Percentiles rank a stretch among this genome's conserved stretches.
Evolutionary conservation across 1,140 invertebrate genomes (phyloP).

Genomic region (Vollenhovia emeryi): DNA sequence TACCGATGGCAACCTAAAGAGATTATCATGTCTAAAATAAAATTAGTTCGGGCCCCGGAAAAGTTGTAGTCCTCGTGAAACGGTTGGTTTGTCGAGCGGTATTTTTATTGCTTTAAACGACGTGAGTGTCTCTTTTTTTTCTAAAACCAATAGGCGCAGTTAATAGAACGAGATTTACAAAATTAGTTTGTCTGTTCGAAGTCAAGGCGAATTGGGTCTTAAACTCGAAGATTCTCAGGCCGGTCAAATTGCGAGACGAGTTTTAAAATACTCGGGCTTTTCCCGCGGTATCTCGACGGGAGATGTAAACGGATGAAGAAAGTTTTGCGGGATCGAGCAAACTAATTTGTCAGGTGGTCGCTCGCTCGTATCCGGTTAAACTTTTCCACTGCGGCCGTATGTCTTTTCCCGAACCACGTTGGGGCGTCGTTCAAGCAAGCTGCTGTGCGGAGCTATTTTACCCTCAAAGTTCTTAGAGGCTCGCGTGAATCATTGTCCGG

Average conservation of each 20-base stretch:
- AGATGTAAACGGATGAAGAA: conserved; percentile 58
- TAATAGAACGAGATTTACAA: background rate
- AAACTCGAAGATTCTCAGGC: background rate
- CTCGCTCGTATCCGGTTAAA: conserved; percentile 53
- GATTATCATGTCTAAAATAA: too few species aligned
- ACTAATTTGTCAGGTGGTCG: conserved; percentile 55
- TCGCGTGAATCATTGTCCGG: conserved; percentile 58
- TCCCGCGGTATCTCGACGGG: conserved; percentile 8
- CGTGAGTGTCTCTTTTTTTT: background rate
- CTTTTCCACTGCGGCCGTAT: conserved; percentile 42
- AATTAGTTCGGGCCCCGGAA: background rate
- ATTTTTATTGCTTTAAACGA: background rate
- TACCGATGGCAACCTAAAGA: too few species aligned
- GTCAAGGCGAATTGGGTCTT: background rate
- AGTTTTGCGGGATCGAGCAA: conserved; percentile 40
- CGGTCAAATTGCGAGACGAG: background rate
- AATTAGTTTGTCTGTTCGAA: background rate
- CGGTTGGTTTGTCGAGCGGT: background rate
- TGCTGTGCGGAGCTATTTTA: conserved; percentile 1
- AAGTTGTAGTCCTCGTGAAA: background rate
- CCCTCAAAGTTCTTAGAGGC: background rate
- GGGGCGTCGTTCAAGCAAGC: conserved; percentile 12
- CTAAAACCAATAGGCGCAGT: background rate
- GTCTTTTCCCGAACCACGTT: conserved; percentile 33
- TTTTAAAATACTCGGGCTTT: conserved; percentile 2